Evolutionary conservation across 2,113 vertebrate species (phyloP).

Genomic region (Cercopithecus mona): DNA sequence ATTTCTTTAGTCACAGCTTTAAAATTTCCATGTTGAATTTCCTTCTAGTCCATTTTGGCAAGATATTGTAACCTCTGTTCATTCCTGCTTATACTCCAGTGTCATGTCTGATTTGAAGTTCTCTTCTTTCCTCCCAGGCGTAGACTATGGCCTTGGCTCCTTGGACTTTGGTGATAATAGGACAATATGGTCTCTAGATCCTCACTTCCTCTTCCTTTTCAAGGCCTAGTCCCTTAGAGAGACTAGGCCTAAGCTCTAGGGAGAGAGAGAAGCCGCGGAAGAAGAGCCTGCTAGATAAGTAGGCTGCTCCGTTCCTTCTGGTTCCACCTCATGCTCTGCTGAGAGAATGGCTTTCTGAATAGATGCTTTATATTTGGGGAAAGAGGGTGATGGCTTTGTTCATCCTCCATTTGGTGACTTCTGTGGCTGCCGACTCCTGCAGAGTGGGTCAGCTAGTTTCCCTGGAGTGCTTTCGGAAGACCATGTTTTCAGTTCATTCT

Average conservation of each 20-base stretch:
- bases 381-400: neutral
- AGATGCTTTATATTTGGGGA: neutral
- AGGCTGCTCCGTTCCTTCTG: neutral
- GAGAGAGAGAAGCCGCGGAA: neutral
- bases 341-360: neutral
- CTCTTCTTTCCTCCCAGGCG: neutral
- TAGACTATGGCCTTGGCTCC: neutral
- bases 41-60: neutral
- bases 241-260: neutral
- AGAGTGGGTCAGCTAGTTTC: neutral
- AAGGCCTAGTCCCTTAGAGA: neutral
- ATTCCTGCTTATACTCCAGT: neutral
- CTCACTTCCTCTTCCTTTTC: neutral
- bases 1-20: conserved; percentile 13
- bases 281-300: neutral
- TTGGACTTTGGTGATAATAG: neutral
- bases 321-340: neutral
- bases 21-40: neutral
- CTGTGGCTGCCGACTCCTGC: neutral
- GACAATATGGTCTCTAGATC: neutral
- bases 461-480: neutral
- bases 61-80: neutral
- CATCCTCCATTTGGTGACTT: neutral
- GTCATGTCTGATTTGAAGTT: neutral
- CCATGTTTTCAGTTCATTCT: neutral